phyloP scores from a whole-genome alignment of 2,113 vertebrate species.

The Orcinus orca region DNA sequence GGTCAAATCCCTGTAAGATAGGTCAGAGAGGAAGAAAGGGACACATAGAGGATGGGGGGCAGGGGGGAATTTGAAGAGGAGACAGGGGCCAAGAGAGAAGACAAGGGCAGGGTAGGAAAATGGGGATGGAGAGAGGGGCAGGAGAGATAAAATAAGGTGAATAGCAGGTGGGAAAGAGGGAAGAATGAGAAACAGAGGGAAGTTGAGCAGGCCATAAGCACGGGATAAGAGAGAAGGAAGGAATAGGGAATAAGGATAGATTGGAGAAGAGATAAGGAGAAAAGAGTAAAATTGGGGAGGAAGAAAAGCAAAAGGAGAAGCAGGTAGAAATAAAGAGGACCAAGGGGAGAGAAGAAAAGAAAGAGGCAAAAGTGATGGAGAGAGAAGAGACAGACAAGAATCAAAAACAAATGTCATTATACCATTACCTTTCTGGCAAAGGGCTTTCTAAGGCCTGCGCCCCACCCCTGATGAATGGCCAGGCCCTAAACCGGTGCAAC shows the following conservation, averaged over 20 bases:
- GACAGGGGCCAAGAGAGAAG: background rate
- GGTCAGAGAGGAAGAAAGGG: conserved; percentile 33
- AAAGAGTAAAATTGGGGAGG: conserved; percentile 45
- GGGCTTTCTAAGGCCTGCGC: background rate
- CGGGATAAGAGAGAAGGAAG: background rate
- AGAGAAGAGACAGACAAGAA: conserved; percentile 55
- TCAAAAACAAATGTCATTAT: conserved; percentile 69
- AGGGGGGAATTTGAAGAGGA: background rate
- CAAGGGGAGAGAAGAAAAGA: background rate
- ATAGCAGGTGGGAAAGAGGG: background rate
- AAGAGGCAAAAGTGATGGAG: background rate
- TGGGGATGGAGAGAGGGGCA: background rate
- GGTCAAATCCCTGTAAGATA: conserved; percentile 89
- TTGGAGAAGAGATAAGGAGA: background rate
- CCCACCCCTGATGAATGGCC: background rate
- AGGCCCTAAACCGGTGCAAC: background rate
- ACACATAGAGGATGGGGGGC: background rate
- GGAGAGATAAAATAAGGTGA: background rate
- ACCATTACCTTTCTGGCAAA: conserved; percentile 8
- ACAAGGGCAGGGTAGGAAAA: background rate
- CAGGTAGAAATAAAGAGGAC: background rate
- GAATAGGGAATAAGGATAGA: conserved; percentile 38
- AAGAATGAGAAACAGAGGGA: background rate
- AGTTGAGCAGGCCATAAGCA: background rate
- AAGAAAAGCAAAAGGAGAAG: conserved; percentile 35